These are phyloP conservation scores for Acronicta aceris DNA, from an alignment of 2,888 invertebrate species.

Conservation along the genomic window DNA sequence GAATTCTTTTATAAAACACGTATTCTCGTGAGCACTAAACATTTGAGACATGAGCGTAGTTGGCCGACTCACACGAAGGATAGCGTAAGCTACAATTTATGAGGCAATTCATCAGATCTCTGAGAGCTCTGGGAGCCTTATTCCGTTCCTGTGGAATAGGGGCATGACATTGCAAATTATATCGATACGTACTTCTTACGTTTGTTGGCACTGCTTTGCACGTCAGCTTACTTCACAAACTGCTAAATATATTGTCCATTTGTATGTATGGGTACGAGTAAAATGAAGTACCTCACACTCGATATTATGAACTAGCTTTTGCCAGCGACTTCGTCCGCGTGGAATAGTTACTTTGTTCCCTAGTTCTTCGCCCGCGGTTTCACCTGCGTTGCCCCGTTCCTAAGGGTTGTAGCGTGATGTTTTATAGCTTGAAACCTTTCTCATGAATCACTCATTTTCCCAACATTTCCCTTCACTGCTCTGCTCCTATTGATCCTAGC, in stretches of 20 bases:
- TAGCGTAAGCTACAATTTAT: conserved; percentile 72
- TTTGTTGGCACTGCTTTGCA: conserved; percentile 34
- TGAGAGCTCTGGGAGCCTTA: conserved; percentile 63
- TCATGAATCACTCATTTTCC: no score
- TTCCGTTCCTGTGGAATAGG: conserved; percentile 60
- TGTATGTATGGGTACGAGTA: not conserved
- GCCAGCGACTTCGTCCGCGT: no score
- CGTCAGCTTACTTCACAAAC: conserved; percentile 17
- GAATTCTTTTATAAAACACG: conserved; percentile 46
- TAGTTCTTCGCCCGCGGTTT: no score
- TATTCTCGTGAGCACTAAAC: conserved; percentile 62
- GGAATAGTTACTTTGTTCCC: no score
- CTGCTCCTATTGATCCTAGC: no score
- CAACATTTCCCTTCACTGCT: no score
- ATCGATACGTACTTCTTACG: conserved; percentile 54
- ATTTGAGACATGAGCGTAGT: conserved; percentile 60
- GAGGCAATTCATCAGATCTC: conserved; percentile 73
- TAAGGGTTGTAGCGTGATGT: no score
- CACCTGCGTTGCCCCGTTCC: no score
- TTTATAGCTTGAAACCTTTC: no score
- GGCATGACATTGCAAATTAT: conserved; percentile 58
- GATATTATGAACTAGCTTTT: no score
- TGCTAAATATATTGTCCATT: not conserved
- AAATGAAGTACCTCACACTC: no score
- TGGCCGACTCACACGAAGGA: conserved; percentile 61